phyloP scores from a whole-genome alignment of 2,888 invertebrate genomes.

The Dolichopus griseipennis region DNA sequence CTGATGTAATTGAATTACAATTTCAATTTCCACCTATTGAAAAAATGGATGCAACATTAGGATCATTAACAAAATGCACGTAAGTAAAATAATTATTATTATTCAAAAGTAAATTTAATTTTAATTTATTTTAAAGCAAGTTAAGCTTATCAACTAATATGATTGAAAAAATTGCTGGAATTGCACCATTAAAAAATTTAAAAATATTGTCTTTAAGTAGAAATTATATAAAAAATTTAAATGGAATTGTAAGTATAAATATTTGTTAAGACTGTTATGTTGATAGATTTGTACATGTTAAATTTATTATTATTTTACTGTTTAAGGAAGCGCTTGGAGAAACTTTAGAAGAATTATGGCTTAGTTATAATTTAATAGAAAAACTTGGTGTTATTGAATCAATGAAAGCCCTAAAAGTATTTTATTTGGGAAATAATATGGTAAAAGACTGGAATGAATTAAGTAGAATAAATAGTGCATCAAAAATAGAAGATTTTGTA shows the following conservation, averaged over 20 bases:
- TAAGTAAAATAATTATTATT: constrained; percentile 42
- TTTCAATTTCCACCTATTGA: constrained; percentile 92
- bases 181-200: constrained; percentile 73
- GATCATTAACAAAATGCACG: constrained; percentile 67
- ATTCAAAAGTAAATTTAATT: not conserved
- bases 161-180: constrained; percentile 84
- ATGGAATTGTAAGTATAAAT: constrained; percentile 59
- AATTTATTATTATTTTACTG: no score
- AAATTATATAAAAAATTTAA: constrained; percentile 82
- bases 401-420: constrained; percentile 69
- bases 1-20: constrained; percentile 68
- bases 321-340: constrained; percentile 72
- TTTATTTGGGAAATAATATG: constrained; percentile 74
- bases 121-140: constrained; percentile 48
- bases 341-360: constrained; percentile 85
- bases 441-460: constrained; percentile 90
- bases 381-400: constrained; percentile 80
- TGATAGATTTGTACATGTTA: not conserved
- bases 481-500: constrained; percentile 65
- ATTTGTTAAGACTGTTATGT: no score
- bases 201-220: constrained; percentile 76
- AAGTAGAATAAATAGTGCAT: constrained; percentile 64
- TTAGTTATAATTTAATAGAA: constrained; percentile 88
- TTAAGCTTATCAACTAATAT: constrained; percentile 86
- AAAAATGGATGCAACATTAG: constrained; percentile 83